Evolutionary conservation across 1,140 invertebrate genomes (phyloP).

Genomic region (Drosophila teissieri): DNA sequence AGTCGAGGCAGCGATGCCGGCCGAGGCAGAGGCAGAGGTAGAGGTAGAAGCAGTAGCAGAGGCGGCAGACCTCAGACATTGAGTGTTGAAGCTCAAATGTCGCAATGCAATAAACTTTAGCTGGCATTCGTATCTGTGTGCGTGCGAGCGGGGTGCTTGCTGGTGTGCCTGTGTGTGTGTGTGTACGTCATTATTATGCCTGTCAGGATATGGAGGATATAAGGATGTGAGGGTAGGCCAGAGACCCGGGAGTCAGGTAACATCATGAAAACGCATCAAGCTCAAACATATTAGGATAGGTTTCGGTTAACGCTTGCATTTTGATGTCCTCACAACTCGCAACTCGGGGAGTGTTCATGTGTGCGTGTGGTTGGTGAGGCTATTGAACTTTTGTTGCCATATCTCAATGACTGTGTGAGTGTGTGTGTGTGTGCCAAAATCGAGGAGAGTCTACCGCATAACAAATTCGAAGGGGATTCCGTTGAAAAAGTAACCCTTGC

Average conservation of each 20-base stretch:
- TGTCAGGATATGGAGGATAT: slow-evolving; percentile 47
- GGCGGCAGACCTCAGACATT: slow-evolving; percentile 74
- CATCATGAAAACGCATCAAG: slow-evolving; percentile 82
- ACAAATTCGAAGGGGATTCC: slow-evolving; percentile 40
- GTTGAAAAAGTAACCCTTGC: slow-evolving; percentile 50
- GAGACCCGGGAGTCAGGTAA: slow-evolving; percentile 64
- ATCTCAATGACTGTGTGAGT: slow-evolving; percentile 23
- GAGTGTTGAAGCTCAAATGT: slow-evolving; percentile 83
- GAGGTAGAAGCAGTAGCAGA: slow-evolving; percentile 34
- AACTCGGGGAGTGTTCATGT: slow-evolving; percentile 1
- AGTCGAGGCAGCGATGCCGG: slow-evolving; percentile 1
- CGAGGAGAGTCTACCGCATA: slow-evolving; percentile 42
- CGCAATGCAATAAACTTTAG: slow-evolving; percentile 80
- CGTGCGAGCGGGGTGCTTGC: slow-evolving; percentile 14
- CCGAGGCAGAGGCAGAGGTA: slow-evolving; percentile 4
- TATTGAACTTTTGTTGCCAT: slow-evolving; percentile 69
- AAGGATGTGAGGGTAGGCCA: slow-evolving; percentile 41
- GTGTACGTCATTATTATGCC: slow-evolving; percentile 72
- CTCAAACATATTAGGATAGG: slow-evolving; percentile 82
- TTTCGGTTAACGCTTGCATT: slow-evolving; percentile 80
- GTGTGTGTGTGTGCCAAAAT: slow-evolving; percentile 42
- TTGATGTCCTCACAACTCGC: slow-evolving; percentile 67
- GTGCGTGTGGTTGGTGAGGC: slow-evolving; percentile 46
- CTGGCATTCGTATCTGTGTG: slow-evolving; percentile 42
- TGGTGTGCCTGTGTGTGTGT: slow-evolving; percentile 35